Conservation (phyloP, 1,140 invertebrate genomes). For the Tachypleus tridentatus region DNA sequence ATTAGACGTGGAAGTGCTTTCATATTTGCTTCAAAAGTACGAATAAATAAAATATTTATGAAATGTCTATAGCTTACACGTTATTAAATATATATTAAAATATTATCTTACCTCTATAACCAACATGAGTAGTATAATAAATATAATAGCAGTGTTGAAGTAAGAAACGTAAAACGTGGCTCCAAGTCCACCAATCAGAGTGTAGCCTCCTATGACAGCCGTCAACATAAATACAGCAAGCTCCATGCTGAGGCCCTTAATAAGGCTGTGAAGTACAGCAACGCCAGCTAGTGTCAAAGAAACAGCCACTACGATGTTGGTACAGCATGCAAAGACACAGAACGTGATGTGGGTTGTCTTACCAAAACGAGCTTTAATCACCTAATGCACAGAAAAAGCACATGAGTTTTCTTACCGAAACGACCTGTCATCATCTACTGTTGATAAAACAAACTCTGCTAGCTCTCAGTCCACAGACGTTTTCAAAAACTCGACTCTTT, state of each 20-base stretch:
- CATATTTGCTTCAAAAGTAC: too few species aligned
- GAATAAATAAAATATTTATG: too few species aligned
- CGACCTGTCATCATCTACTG: too few species aligned
- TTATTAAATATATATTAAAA: too few species aligned
- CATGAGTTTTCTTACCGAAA: too few species aligned
- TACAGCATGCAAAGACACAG: conserved; percentile 32
- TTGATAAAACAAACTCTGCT: too few species aligned
- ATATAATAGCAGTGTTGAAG: conserved; percentile 33
- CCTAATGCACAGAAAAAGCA: conserved; percentile 30
- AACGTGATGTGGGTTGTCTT: conserved; percentile 30
- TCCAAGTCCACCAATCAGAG: conserved; percentile 31
- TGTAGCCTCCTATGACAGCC: conserved; percentile 30
- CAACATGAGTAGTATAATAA: conserved; percentile 17
- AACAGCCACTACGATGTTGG: conserved; percentile 34
- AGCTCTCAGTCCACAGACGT: too few species aligned
- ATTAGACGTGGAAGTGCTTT: too few species aligned
- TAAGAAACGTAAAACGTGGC: conserved; percentile 19
- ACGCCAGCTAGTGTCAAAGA: conserved; percentile 33
- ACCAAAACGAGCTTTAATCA: conserved; percentile 33
- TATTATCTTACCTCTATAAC: too few species aligned
- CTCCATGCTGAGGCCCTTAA: conserved; percentile 19
- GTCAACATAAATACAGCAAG: conserved; percentile 29
- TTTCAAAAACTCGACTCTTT: too few species aligned
- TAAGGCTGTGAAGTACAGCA: conserved; percentile 12
- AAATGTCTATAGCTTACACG: too few species aligned